Evolutionary conservation across 1,140 invertebrate species (phyloP).

Genomic region (Matsumurasca onukii): DNA sequence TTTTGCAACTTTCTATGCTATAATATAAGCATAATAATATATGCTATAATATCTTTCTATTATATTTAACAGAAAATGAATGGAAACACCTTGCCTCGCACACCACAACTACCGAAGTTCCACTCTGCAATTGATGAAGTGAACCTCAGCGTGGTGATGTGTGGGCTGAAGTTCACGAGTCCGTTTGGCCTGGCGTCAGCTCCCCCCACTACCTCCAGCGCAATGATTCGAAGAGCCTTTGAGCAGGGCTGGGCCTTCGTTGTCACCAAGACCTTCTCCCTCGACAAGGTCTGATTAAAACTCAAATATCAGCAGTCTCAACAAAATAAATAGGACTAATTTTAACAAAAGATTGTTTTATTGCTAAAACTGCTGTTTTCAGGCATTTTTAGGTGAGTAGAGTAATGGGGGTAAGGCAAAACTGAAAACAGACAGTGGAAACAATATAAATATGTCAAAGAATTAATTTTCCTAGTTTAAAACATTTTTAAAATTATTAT

Average conservation of each 20-base stretch:
- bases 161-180: conserved; percentile 92
- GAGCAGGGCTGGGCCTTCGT: conserved; percentile 96
- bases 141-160: conserved; percentile 89
- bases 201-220: conserved; percentile 88
- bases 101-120: conserved; percentile 84
- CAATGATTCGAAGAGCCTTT: conserved; percentile 95
- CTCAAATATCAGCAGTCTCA: neutral
- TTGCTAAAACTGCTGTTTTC: neutral
- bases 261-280: conserved; percentile 93
- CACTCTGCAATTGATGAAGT: conserved; percentile 92
- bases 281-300: conserved; percentile 97
- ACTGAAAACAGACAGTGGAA: too few relatives aligned
- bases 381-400: too few relatives aligned
- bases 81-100: too few relatives aligned
- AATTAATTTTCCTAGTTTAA: too few relatives aligned
- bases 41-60: too few relatives aligned
- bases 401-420: too few relatives aligned
- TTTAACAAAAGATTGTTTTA: neutral
- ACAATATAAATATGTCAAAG: too few relatives aligned
- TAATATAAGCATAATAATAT: too few relatives aligned
- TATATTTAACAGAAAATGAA: too few relatives aligned
- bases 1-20: too few relatives aligned
- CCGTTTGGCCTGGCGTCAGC: conserved; percentile 97
- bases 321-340: neutral
- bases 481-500: too few relatives aligned